Percentiles rank a stretch among this genome's conserved stretches.
Evolutionary conservation across 2,888 invertebrate species (phyloP).

Genomic region (Pocota personata): DNA sequence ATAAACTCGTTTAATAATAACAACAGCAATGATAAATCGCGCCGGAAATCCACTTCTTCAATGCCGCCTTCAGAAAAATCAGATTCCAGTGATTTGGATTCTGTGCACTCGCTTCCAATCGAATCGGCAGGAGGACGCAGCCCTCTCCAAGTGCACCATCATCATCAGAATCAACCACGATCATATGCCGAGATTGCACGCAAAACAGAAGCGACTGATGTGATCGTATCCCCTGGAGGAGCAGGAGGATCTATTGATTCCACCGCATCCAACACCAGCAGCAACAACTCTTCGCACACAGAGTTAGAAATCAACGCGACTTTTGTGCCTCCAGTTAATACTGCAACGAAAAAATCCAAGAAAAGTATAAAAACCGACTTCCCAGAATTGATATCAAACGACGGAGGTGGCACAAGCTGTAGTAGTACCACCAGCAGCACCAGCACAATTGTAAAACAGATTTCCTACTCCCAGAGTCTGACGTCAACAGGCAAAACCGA

Average conservation of each 20-base stretch:
- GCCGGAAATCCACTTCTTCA: constrained; percentile 89
- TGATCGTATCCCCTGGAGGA: not conserved
- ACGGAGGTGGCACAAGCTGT: constrained; percentile 49
- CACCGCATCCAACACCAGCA: constrained; percentile 59
- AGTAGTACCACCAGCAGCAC: constrained; percentile 60
- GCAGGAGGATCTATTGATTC: constrained; percentile 68
- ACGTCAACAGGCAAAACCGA: constrained; percentile 62
- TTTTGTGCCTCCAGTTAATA: constrained; percentile 23
- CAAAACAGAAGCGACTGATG: constrained; percentile 76
- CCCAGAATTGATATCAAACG: constrained; percentile 76
- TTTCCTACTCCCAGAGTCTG: constrained; percentile 78
- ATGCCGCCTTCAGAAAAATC: constrained; percentile 93
- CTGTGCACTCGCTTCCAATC: constrained; percentile 92
- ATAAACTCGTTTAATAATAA: constrained; percentile 73
- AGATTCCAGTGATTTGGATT: constrained; percentile 92
- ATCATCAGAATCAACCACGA: constrained; percentile 80
- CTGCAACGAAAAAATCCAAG: constrained; percentile 59
- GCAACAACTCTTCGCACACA: constrained; percentile 75
- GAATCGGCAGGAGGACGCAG: constrained; percentile 79
- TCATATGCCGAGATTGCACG: constrained; percentile 94
- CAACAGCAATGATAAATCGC: constrained; percentile 79
- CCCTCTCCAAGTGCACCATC: constrained; percentile 68
- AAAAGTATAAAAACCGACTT: constrained; percentile 77
- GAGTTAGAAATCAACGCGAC: constrained; percentile 67
- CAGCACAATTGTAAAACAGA: constrained; percentile 71